Evolutionary conservation across 2,797 vertebrate species (phyloP).

Genomic region (Platyrinchus mystaceus): DNA sequence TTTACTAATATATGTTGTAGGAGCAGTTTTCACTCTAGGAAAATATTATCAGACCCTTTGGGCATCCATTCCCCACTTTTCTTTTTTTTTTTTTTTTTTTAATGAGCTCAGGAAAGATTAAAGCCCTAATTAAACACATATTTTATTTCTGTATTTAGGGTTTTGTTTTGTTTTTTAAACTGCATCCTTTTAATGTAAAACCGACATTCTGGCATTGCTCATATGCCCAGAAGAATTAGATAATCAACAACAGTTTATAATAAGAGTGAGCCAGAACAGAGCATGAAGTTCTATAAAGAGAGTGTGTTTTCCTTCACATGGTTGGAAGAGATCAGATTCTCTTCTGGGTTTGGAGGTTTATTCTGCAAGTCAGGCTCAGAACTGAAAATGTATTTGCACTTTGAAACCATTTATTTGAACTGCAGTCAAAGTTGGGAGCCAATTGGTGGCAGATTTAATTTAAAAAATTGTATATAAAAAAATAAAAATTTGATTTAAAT

Average conservation of each 20-base stretch:
- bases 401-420: background rate
- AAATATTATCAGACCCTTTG: constrained; percentile 73
- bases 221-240: constrained; percentile 72
- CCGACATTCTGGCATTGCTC: constrained; percentile 69
- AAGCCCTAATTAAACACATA: constrained; percentile 79
- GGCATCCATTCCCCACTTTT: constrained; percentile 35
- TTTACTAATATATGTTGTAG: constrained; percentile 69
- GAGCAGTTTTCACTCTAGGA: constrained; percentile 65
- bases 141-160: constrained; percentile 77
- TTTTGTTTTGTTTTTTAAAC: constrained; percentile 71
- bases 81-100: background rate
- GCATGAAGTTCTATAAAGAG: constrained; percentile 46
- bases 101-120: constrained; percentile 73
- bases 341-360: background rate
- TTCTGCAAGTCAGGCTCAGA: background rate
- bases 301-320: background rate
- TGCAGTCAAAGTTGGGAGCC: background rate
- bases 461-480: background rate
- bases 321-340: background rate
- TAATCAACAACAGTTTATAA: constrained; percentile 75
- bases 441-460: background rate
- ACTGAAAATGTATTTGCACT: background rate
- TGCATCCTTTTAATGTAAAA: constrained; percentile 76
- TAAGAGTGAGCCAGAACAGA: constrained; percentile 52
- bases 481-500: background rate